Conservation (phyloP, 2,797 vertebrate species). For the Clarias laeviceps region DNA sequence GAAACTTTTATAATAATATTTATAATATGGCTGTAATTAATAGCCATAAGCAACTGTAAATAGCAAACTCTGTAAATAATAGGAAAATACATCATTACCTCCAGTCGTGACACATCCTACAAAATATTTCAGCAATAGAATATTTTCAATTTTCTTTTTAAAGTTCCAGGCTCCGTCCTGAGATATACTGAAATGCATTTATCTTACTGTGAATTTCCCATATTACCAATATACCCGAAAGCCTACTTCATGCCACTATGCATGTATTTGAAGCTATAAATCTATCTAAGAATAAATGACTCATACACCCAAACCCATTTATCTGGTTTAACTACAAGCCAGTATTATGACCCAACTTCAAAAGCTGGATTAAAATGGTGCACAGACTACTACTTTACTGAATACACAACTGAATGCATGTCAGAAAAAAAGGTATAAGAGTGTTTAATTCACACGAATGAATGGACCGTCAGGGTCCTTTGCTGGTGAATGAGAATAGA, state of each 20-base stretch:
- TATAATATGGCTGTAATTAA: neutral
- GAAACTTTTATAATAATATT: neutral
- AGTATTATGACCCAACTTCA: neutral
- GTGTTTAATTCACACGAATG: conserved; percentile 5
- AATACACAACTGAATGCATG: neutral
- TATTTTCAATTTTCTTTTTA: neutral
- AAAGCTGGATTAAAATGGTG: conserved; percentile 10
- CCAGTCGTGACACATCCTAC: neutral
- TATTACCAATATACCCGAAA: neutral
- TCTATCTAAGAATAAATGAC: neutral
- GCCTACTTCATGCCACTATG: neutral
- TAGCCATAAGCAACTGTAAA: neutral
- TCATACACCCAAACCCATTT: neutral
- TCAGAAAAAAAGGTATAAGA: neutral
- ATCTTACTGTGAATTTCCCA: neutral
- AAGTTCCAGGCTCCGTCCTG: neutral
- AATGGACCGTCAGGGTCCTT: conserved; percentile 2
- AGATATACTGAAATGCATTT: neutral
- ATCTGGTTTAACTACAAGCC: neutral
- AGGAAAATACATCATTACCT: neutral
- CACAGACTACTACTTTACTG: neutral
- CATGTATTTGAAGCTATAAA: neutral
- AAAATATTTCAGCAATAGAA: neutral
- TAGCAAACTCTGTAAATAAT: neutral
- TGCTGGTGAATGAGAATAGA: neutral